phyloP scores from a whole-genome alignment of 1,140 invertebrate genomes.

The Scaptodrosophila lebanonensis region DNA sequence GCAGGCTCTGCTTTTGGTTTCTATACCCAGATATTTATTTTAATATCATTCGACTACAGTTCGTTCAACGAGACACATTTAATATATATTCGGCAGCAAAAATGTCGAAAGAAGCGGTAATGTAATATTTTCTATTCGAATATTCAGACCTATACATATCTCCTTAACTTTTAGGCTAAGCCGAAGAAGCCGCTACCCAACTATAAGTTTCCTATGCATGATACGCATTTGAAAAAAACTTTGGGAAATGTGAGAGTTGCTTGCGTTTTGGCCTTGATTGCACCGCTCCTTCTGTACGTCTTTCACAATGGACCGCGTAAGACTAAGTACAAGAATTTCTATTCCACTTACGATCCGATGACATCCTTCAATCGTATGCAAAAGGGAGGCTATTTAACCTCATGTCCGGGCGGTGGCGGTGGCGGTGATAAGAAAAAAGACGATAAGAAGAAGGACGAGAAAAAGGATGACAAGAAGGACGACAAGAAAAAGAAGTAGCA shows the following conservation, averaged over 20 bases:
- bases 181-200: not conserved
- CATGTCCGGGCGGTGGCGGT: constrained; percentile 35
- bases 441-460: constrained; percentile 23
- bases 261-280: constrained; percentile 1
- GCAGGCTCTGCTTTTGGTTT: no score
- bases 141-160: no score
- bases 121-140: no score
- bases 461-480: not conserved
- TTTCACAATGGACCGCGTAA: constrained; percentile 21
- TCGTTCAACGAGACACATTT: no score
- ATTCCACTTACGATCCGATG: constrained; percentile 41
- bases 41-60: no score
- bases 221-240: constrained; percentile 21
- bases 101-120: no score
- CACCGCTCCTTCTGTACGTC: constrained; percentile 10
- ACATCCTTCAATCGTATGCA: constrained; percentile 52
- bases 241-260: constrained; percentile 19
- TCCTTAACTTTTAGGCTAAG: not conserved
- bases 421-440: constrained; percentile 26
- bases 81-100: no score
- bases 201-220: constrained; percentile 52
- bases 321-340: constrained; percentile 30
- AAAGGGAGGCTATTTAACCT: constrained; percentile 37
- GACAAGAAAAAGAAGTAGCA: not conserved
- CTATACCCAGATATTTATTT: no score